These are phyloP conservation scores for Hippocampus guttulatus DNA, from an alignment of 2,113 vertebrate species.

Conservation along the genomic window DNA sequence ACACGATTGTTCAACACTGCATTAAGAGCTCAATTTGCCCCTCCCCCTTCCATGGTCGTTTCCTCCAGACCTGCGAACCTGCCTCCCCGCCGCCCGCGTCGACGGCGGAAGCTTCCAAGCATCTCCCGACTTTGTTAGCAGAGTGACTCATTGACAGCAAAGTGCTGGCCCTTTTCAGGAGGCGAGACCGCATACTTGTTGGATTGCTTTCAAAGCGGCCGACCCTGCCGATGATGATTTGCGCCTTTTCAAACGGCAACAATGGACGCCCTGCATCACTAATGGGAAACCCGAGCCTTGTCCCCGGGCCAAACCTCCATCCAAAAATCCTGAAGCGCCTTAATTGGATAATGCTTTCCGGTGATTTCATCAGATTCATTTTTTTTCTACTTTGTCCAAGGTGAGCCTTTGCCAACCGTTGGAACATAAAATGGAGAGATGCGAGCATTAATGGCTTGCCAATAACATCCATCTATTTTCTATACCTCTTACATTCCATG, in stretches of 20 bases:
- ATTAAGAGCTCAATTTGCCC: conserved; percentile 29
- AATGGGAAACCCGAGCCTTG: neutral
- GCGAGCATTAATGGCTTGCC: neutral
- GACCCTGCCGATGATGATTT: neutral
- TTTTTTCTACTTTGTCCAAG: neutral
- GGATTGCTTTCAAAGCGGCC: neutral
- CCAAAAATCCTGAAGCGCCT: neutral
- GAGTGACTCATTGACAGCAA: conserved; percentile 36
- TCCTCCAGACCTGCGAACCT: conserved; percentile 41
- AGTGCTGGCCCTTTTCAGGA: conserved; percentile 15
- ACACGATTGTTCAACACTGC: conserved; percentile 26
- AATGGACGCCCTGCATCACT: neutral
- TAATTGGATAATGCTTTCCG: neutral
- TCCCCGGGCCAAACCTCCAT: neutral
- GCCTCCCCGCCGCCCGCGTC: conserved; percentile 50
- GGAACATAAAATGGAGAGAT: neutral
- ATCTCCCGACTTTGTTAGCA: neutral
- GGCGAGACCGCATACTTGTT: neutral
- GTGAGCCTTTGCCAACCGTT: neutral
- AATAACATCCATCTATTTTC: neutral
- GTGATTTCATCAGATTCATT: neutral
- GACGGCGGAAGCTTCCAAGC: conserved; percentile 11
- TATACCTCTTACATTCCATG: neutral
- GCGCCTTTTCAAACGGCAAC: neutral
- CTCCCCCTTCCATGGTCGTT: conserved; percentile 15